These are phyloP conservation scores for Chitala chitala DNA, from an alignment of 2,113 vertebrate species.

Conservation along the genomic window DNA sequence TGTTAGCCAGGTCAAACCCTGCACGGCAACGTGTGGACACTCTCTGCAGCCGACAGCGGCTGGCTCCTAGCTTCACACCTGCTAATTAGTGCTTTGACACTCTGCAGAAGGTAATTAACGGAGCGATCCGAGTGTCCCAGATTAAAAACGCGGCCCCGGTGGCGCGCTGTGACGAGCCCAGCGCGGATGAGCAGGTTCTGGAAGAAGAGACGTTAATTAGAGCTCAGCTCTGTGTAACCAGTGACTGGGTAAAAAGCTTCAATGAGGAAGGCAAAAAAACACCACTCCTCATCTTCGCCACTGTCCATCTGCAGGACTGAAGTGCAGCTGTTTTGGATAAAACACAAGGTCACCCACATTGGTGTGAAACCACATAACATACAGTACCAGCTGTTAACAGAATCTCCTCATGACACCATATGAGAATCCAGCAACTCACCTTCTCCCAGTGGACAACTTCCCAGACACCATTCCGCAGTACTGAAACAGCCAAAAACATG, in stretches of 20 bases:
- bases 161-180: background rate
- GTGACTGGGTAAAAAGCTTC: no score
- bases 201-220: constrained; percentile 10
- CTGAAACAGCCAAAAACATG: constrained; percentile 51
- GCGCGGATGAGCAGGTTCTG: no score
- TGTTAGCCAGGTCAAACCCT: background rate
- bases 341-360: background rate
- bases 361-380: background rate
- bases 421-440: constrained; percentile 68
- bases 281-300: background rate
- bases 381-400: background rate
- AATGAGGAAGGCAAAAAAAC: background rate
- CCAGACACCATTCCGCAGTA: constrained; percentile 93
- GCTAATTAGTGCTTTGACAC: constrained; percentile 18
- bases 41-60: background rate
- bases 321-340: background rate
- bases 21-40: background rate
- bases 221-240: background rate
- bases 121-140: constrained; percentile 1
- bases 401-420: no score
- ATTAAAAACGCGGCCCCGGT: background rate
- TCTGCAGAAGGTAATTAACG: constrained; percentile 21
- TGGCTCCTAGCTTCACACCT: background rate
- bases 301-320: background rate
- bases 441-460: constrained; percentile 99